Conservation (phyloP, 1,140 invertebrate species). For the Drosophila carrolli region DNA sequence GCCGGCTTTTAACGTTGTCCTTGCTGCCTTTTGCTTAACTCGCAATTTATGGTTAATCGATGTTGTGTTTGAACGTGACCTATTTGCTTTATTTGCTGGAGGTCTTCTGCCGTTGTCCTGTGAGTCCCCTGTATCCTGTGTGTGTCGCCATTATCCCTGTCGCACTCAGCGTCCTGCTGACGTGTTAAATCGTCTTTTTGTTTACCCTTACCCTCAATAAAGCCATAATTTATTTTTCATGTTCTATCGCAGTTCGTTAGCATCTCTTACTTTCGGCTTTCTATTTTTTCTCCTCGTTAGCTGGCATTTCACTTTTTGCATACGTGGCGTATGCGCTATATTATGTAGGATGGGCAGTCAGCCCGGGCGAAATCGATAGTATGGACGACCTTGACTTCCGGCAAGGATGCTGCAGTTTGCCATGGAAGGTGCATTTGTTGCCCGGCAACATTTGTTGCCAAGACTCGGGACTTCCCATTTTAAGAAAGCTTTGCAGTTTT, state of each 20-base stretch:
- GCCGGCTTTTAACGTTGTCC: constrained; percentile 46
- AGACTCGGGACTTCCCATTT: neutral
- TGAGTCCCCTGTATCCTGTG: constrained; percentile 8
- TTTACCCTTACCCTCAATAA: constrained; percentile 82
- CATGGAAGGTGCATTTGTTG: constrained; percentile 53
- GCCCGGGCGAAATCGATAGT: constrained; percentile 54
- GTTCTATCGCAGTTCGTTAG: constrained; percentile 75
- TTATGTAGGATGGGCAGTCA: constrained; percentile 8
- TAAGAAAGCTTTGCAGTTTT: constrained; percentile 45
- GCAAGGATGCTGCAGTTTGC: constrained; percentile 37
- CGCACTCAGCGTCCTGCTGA: constrained; percentile 76
- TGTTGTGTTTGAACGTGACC: constrained; percentile 84
- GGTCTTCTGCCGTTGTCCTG: constrained; percentile 49
- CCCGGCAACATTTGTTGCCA: constrained; percentile 52
- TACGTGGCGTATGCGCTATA: constrained; percentile 42
- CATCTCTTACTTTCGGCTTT: constrained; percentile 9
- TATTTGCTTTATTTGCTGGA: constrained; percentile 80
- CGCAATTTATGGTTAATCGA: constrained; percentile 84
- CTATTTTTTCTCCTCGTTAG: constrained; percentile 39
- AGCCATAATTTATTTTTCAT: constrained; percentile 83
- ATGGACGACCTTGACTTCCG: constrained; percentile 58
- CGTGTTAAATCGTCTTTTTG: constrained; percentile 83
- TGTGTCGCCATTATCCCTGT: constrained; percentile 53
- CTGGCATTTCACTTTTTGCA: constrained; percentile 48
- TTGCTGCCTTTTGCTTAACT: constrained; percentile 82